Conservation (phyloP, 1,140 invertebrate species). For the Oryctes rhinoceros region DNA sequence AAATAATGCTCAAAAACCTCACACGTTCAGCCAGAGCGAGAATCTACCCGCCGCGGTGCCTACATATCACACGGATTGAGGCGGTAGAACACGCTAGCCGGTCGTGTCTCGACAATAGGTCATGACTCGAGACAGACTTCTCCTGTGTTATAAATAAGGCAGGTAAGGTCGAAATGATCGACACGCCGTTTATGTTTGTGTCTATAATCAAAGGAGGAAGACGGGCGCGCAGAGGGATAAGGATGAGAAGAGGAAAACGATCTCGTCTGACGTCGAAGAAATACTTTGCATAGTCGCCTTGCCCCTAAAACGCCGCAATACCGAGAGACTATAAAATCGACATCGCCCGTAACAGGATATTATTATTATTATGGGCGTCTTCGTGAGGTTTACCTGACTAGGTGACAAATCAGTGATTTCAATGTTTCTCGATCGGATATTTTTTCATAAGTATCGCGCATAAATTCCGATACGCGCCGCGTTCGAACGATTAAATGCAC, state of each 20-base stretch:
- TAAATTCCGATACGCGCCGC: neutral
- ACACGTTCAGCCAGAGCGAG: conserved; percentile 2
- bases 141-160: conserved; percentile 18
- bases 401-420: conserved; percentile 21
- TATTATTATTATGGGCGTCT: conserved; percentile 15
- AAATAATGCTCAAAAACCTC: conserved; percentile 10
- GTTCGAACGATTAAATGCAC: conserved; percentile 13
- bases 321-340: conserved; percentile 10
- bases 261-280: neutral
- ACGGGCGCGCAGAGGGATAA: neutral
- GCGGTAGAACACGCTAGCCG: conserved; percentile 1
- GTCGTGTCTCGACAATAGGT: conserved; percentile 9
- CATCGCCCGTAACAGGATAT: conserved; percentile 13
- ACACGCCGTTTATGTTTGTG: neutral
- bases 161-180: conserved; percentile 14
- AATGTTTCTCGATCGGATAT: conserved; percentile 9
- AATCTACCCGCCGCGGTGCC: neutral
- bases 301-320: neutral
- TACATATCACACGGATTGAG: conserved; percentile 1
- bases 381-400: neutral
- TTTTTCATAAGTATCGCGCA: conserved; percentile 12
- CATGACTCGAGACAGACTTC: conserved; percentile 6
- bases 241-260: neutral
- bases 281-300: neutral
- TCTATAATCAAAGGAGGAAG: neutral